Evolutionary conservation across 2,888 invertebrate species (phyloP).

Genomic region (Sinelater perroti): DNA sequence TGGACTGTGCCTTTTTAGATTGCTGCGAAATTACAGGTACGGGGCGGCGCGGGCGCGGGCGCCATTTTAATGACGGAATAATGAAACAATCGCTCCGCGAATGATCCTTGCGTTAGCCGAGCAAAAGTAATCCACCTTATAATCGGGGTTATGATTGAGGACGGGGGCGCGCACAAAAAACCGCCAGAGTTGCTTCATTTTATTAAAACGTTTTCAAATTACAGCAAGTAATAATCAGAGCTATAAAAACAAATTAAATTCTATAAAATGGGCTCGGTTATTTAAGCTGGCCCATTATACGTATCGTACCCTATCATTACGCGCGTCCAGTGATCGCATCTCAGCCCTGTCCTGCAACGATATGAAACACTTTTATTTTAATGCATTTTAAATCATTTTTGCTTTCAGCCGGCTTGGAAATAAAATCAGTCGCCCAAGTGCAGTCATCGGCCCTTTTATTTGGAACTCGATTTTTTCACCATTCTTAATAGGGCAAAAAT

Average conservation of each 20-base stretch:
- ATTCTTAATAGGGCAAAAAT: too few species aligned
- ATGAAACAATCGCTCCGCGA: slow-evolving; percentile 34
- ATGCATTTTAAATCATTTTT: slow-evolving; percentile 57
- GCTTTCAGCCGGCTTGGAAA: slow-evolving; percentile 43
- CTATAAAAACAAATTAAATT: slow-evolving; percentile 64
- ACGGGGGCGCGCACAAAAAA: slow-evolving; percentile 33
- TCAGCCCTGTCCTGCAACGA: slow-evolving; percentile 42
- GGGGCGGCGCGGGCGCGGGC: slow-evolving; percentile 43
- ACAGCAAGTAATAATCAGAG: slow-evolving; percentile 62
- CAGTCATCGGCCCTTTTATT: too few species aligned
- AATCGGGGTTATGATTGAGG: slow-evolving; percentile 37
- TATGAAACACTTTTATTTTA: slow-evolving; percentile 50
- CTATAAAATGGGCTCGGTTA: slow-evolving; percentile 60
- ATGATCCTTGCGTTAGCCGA: slow-evolving; percentile 26
- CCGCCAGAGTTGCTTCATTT: slow-evolving; percentile 51
- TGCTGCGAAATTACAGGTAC: slow-evolving; percentile 53
- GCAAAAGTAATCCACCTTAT: slow-evolving; percentile 26
- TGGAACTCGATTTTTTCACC: too few species aligned
- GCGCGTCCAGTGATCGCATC: slow-evolving; percentile 42
- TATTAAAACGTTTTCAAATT: slow-evolving; percentile 62
- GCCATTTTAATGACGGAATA: slow-evolving; percentile 36
- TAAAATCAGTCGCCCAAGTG: slow-evolving; percentile 16
- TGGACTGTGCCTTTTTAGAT: slow-evolving; percentile 53
- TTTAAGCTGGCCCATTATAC: slow-evolving; percentile 61
- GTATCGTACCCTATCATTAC: slow-evolving; percentile 61